A percentile compares a stretch with the other conserved stretches of the same genome.
phyloP scores from a whole-genome alignment of 1,140 invertebrate genomes.

The Caenorhabditis latens region DNA sequence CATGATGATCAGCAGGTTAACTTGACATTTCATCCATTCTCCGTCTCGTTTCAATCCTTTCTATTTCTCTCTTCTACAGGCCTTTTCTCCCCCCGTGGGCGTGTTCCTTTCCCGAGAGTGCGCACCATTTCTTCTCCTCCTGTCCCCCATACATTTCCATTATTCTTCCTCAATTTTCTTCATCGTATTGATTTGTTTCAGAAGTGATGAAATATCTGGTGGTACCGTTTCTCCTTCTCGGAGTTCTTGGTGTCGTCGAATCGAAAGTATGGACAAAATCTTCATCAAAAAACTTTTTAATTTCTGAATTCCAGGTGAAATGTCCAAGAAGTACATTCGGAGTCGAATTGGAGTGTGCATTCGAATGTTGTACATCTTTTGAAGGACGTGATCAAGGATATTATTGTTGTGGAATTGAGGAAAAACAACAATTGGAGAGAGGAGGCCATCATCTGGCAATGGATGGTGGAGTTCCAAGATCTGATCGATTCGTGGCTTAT shows the following conservation, averaged over 20 bases:
- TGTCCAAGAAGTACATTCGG: conserved; percentile 62
- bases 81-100: conserved; percentile 1
- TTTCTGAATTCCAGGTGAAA: conserved; percentile 52
- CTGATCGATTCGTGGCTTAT: conserved; percentile 65
- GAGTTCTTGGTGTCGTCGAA: background rate
- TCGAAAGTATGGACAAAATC: background rate
- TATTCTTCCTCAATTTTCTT: conserved; percentile 34
- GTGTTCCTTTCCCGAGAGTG: conserved; percentile 40
- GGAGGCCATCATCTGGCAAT: conserved; percentile 8
- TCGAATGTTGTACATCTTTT: conserved; percentile 64
- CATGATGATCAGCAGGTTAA: conserved; percentile 45
- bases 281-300: background rate
- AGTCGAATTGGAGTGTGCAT: conserved; percentile 63
- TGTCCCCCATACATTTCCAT: background rate
- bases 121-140: background rate
- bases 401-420: conserved; percentile 66
- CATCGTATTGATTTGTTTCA: background rate
- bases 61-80: background rate
- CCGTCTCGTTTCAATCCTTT: background rate
- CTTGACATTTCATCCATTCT: conserved; percentile 47
- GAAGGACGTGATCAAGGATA: conserved; percentile 66
- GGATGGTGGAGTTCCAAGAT: conserved; percentile 31
- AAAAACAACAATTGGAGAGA: conserved; percentile 52
- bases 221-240: background rate
- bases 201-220: conserved; percentile 25